Evolutionary conservation across 2,888 invertebrate genomes (phyloP), one percentile per base, ranked within the genome.

Genomic region (Heteromyza rotundicornis): DNA sequence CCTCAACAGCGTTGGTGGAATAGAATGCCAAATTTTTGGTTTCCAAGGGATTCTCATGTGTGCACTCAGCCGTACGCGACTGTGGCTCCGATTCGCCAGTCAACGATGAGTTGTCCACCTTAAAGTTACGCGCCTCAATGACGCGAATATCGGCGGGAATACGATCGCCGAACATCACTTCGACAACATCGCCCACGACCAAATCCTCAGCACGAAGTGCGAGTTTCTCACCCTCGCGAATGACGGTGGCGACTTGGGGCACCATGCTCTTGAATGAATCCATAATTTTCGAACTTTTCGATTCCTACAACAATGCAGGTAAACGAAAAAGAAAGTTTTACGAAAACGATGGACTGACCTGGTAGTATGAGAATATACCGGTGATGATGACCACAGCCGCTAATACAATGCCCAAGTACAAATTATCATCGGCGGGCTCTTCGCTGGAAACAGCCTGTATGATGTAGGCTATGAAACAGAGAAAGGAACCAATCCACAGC

Each of bases 221-320:
- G 76, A 95, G 86, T 83, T 96, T 96, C 84, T 96, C 95, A 72
- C 96, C 95, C 84, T 96, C 96, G 74, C 98, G 90, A 77, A 98
- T 89, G 72, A 96, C 95, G 70, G 94, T 93, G 67, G 96, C 96
- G 84, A 94, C 96, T 86, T 96, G 91, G 59, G 96, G 96, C 79
- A 96, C 95, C 93, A 98, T 94, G 87, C 95, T 95, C 86, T 96
- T 97, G 88, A 98, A 98, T 57, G 96, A 96, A 85, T 98, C 98
- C 97, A 98, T 98, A 85, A 98, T 97, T 85, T 94, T 95, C 72
- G 96, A 96, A 82, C 95, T 96, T 87, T 98, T 98, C 85, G 95
- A 95, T 85, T 90, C 90, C 83, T 84, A 55, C 35, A n/a, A 47
- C 14, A 61, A 54, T 36, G 35, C 55, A 2, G 40, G 27, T 49